Evolutionary conservation across 2,797 vertebrate genomes (phyloP).

Genomic region (Sebastes diaconus): DNA sequence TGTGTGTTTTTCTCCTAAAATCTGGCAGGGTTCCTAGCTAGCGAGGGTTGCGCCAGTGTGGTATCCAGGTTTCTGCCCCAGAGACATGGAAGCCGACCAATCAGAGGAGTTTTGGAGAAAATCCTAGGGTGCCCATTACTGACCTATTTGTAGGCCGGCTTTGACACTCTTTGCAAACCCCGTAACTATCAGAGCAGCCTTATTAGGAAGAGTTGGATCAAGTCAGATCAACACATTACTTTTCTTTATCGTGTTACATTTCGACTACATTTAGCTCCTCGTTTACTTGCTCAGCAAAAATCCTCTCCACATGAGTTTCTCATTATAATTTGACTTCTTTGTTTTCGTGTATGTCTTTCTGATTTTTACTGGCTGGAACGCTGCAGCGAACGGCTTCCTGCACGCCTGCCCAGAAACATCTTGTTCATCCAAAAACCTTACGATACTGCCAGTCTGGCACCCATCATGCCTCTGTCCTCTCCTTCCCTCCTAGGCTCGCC

Average conservation of each 20-base stretch:
- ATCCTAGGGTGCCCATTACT: slow-evolving; percentile 53
- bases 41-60: slow-evolving; percentile 30
- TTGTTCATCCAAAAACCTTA: slow-evolving; percentile 26
- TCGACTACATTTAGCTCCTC: not conserved
- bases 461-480: not conserved
- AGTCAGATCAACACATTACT: not conserved
- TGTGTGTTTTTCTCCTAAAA: slow-evolving; percentile 5
- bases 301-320: not conserved
- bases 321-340: not conserved
- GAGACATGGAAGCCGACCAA: slow-evolving; percentile 54
- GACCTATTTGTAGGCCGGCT: slow-evolving; percentile 60
- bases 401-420: slow-evolving; percentile 40
- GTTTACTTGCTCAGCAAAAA: not conserved
- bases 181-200: not conserved
- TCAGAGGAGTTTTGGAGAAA: slow-evolving; percentile 53
- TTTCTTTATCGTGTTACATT: not conserved
- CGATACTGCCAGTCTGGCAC: slow-evolving; percentile 27
- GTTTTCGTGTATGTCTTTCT: not conserved
- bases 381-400: slow-evolving; percentile 9
- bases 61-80: slow-evolving; percentile 61
- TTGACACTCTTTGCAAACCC: slow-evolving; percentile 31
- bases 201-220: not conserved
- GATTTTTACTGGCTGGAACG: slow-evolving; percentile 20
- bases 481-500: not conserved
- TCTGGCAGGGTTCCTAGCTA: slow-evolving; percentile 40